Evolutionary conservation across 2,797 vertebrate species (phyloP).

Genomic region (Leptodactylus fallax): DNA sequence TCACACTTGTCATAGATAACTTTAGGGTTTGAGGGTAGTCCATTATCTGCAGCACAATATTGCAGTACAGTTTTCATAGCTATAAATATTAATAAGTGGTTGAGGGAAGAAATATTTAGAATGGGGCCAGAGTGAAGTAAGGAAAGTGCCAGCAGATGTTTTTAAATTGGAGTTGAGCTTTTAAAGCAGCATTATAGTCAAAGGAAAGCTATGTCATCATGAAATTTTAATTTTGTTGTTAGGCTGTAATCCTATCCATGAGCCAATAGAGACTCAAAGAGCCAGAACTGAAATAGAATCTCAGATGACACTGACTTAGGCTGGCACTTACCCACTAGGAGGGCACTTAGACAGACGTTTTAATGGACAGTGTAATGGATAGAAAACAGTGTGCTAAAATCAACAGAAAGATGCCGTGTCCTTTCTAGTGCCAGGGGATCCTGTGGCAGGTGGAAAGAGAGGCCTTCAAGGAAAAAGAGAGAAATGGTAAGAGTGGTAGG

Average conservation of each 20-base stretch:
- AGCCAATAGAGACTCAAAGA: slow-evolving; percentile 15
- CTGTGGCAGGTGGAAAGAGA: slow-evolving; percentile 36
- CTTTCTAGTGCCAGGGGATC: not conserved
- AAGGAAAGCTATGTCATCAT: slow-evolving; percentile 27
- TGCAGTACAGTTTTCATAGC: not conserved
- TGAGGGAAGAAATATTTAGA: slow-evolving; percentile 3
- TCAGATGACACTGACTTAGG: slow-evolving; percentile 24
- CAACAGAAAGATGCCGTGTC: not conserved
- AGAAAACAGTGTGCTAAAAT: slow-evolving; percentile 18
- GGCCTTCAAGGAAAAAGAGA: slow-evolving; percentile 12
- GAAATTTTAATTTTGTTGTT: slow-evolving; percentile 45
- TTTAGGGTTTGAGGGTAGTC: not conserved
- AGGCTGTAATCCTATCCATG: slow-evolving; percentile 1
- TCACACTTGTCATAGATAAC: not conserved
- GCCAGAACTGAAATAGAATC: slow-evolving; percentile 20
- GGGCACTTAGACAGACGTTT: slow-evolving; percentile 6
- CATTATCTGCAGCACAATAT: not conserved
- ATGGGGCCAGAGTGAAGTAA: not conserved
- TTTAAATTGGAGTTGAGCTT: not conserved
- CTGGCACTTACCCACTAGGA: slow-evolving; percentile 10
- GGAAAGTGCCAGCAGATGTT: slow-evolving; percentile 20
- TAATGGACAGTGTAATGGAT: slow-evolving; percentile 9
- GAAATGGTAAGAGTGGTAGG: not conserved
- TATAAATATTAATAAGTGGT: not conserved
- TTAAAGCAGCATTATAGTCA: slow-evolving; percentile 7